Conservation (phyloP, 2,113 vertebrate species). For the Capra hircus region DNA sequence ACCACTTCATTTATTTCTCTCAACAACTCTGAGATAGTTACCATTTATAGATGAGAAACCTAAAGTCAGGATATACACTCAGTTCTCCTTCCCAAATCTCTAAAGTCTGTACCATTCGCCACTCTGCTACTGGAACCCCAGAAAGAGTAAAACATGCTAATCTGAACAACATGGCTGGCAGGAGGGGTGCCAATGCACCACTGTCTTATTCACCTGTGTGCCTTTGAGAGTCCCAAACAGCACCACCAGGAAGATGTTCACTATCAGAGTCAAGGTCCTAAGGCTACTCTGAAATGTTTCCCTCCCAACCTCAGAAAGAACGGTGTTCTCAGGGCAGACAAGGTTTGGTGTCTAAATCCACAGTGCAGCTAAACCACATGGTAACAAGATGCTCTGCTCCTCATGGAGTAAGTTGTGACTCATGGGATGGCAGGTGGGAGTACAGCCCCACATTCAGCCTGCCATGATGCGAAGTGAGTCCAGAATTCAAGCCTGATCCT, state of each 20-base stretch:
- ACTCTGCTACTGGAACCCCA: not conserved
- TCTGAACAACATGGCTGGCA: accelerated
- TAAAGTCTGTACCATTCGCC: not conserved
- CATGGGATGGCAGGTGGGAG: not conserved
- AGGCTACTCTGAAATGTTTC: not conserved
- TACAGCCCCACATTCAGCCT: not conserved
- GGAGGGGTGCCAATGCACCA: not conserved
- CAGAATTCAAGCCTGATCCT: not conserved
- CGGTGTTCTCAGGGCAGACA: not conserved
- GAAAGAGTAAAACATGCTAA: not conserved
- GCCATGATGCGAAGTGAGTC: not conserved
- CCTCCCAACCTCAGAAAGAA: not conserved
- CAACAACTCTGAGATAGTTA: not conserved
- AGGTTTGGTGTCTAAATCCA: not conserved
- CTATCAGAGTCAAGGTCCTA: not conserved
- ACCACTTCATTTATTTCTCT: not conserved
- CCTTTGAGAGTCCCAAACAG: not conserved
- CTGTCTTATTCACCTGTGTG: not conserved
- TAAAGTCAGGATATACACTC: not conserved
- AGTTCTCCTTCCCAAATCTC: not conserved
- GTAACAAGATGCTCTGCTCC: not conserved
- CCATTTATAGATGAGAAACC: not conserved
- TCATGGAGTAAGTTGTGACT: not conserved
- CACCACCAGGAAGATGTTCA: not conserved
- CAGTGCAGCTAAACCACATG: not conserved